Base-by-base conservation (phyloP, 2,888 invertebrate species). In the Reticulitermes lucifugus region DNA sequence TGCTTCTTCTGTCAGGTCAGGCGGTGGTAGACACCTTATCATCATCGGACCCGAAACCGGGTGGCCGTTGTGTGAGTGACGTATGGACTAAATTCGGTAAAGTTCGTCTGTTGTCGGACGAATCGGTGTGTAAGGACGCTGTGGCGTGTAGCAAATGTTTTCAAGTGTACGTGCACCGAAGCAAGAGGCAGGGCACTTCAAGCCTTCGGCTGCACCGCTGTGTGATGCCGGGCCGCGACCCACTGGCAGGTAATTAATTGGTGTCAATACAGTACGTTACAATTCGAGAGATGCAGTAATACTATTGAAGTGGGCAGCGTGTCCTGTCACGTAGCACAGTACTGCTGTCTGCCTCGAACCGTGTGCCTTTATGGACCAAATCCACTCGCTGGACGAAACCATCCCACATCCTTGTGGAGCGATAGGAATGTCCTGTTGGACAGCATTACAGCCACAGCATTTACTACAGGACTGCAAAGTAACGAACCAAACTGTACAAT, bases 141-240 rank as follows among this genome's bases (percentile, higher is more conserved):
- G 73, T 73, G 21, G 73, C 73, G 21, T 73, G 73, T 41, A 35
- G 73, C 73, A 14, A 35, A 73, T 73, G 73, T 73, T 73, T 41
- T 21, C 73, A 73, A 41, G 73, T 73, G 6, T 73, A 73, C 43
- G 41, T 73, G 21, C 41, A 73, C n/a, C 73, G 73, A 7, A 73
- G 73, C 21, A 73, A 73, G 73, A 73, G 73, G 41, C 73, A 73
- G 41, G 73, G 73, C 73, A 73, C 73, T 10, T 73, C 73, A 5
- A 73, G 73, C 41, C 73, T 73, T 1, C 41, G 73, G 35, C 10
- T 73, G 41, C 73, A 73, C 21, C 73, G 73, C 14, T 73, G 73
- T 73, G 73, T 41, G 10, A 18, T 55, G 55, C 18, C 14, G 18
- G 55, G 55, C 1, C 55, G 18, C 18, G 73, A 73, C 41, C 18